Evolutionary conservation across 2,888 invertebrate species (phyloP).

Genomic region (Ophioninae sp.): DNA sequence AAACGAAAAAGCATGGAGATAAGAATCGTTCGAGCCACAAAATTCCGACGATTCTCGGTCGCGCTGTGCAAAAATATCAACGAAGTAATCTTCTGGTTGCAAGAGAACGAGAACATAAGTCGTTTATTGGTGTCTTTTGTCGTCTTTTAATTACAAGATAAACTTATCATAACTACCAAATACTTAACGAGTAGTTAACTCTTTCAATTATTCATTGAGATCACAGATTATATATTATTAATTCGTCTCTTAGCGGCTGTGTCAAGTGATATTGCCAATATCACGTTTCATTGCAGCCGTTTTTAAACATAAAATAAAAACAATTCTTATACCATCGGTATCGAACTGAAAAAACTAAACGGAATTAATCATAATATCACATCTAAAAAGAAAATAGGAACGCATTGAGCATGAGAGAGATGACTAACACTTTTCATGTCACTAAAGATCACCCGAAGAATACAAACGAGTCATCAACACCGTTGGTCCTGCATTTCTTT

Average conservation of each 20-base stretch:
- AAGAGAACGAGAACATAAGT: conserved; percentile 50
- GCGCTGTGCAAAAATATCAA: not conserved
- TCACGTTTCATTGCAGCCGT: conserved; percentile 30
- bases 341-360: conserved; percentile 7
- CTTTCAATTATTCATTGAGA: conserved; percentile 55
- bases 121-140: conserved; percentile 45
- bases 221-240: conserved; percentile 60
- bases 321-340: conserved; percentile 23
- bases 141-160: conserved; percentile 53
- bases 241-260: conserved; percentile 46
- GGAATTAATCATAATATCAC: conserved; percentile 41
- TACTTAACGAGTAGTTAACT: conserved; percentile 54
- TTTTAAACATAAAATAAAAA: conserved; percentile 27
- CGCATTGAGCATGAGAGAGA: conserved; percentile 58
- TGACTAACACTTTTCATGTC: conserved; percentile 10
- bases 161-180: conserved; percentile 57
- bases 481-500: not conserved
- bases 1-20: not conserved
- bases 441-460: not conserved
- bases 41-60: conserved; percentile 2
- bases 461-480: conserved; percentile 1
- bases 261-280: conserved; percentile 48
- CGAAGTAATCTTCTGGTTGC: conserved; percentile 19
- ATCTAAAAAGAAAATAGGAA: conserved; percentile 53
- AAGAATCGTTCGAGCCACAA: not conserved